These are phyloP conservation scores for Dryobotodes eremita DNA, from an alignment of 2,888 invertebrate genomes.

Conservation along the genomic window DNA sequence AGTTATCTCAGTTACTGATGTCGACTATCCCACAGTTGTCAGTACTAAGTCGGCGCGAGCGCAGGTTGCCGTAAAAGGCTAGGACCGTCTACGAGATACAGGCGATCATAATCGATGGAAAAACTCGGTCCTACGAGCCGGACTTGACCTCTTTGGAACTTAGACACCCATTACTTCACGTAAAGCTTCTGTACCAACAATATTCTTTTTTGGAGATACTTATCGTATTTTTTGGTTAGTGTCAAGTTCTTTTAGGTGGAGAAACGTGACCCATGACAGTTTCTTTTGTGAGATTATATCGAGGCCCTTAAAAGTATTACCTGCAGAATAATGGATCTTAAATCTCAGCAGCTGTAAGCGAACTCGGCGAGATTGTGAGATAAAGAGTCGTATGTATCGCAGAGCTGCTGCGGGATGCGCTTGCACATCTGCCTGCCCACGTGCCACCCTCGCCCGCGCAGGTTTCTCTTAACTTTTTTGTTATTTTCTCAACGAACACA, in stretches of 20 bases:
- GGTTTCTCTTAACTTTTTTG: constrained; percentile 82
- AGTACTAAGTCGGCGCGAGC: constrained; percentile 79
- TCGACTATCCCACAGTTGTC: constrained; percentile 89
- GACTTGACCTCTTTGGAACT: constrained; percentile 85
- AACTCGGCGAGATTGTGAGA: constrained; percentile 81
- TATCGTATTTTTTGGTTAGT: constrained; percentile 56
- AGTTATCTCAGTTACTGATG: constrained; percentile 82
- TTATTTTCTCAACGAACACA: constrained; percentile 83
- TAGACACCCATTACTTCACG: constrained; percentile 70
- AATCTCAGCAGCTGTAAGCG: constrained; percentile 83
- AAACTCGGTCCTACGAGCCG: constrained; percentile 86
- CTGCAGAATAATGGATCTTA: constrained; percentile 82
- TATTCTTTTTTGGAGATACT: constrained; percentile 46
- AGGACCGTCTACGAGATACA: constrained; percentile 78
- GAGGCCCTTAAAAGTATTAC: constrained; percentile 74
- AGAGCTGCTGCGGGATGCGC: constrained; percentile 80
- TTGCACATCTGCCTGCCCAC: constrained; percentile 89
- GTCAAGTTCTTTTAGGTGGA: constrained; percentile 53
- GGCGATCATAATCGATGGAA: constrained; percentile 86
- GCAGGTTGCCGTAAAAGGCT: constrained; percentile 88
- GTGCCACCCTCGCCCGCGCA: constrained; percentile 87
- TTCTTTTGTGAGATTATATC: constrained; percentile 73
- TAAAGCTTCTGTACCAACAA: constrained; percentile 53
- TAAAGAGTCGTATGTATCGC: constrained; percentile 79
- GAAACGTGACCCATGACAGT: constrained; percentile 63